Base-by-base conservation (phyloP, 2,888 invertebrate genomes). In the Netelia virgata region DNA sequence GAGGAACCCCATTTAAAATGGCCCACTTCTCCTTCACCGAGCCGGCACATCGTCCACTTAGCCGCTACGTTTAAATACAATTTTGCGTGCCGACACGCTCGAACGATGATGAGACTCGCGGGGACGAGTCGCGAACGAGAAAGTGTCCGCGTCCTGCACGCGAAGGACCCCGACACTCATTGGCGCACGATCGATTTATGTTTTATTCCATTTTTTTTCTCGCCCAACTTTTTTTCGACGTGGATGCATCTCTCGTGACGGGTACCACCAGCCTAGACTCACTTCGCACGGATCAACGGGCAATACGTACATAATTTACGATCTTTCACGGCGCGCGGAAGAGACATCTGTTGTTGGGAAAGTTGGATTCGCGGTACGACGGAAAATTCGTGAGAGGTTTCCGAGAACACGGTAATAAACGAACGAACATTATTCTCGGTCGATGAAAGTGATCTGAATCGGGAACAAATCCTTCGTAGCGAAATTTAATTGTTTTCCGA, bases 91-190 rank as follows among this genome's bases (percentile, higher is more conserved):
- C 80, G 84, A 79, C 77, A 76, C 88, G 89, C 84, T 88, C 72
- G 86, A 87, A 83, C 82, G 86, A 70, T 50, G 63, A 43, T 41
- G 53, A 53, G 73, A 73, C 83, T 77, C 86, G 59, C 36, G 53
- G 75, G 68, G 77, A 87, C 86, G 85, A 86, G 86, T 83, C 76
- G 87, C 83, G 88, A 86, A 79, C 84, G 86, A 84, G 82, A 85
- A 90, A 85, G 84, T 86, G 83, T 84, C 76, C 80, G 64, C 69
- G 16, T 18, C 16, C 63, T 50, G 57, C 69, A 47, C 16, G 16
- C 18, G 20, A 28, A 20, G 41, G 28, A 61, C 83, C 78, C 83
- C 86, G 86, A 84, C 86, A 86, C 84, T 87, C 88, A 89, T 88
- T 80, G 74, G 14, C 73, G 63, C 68, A 23, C 41, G 57, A 74